phyloP scores from a whole-genome alignment of 2,113 vertebrate genomes.

The Kobus ellipsiprymnus region DNA sequence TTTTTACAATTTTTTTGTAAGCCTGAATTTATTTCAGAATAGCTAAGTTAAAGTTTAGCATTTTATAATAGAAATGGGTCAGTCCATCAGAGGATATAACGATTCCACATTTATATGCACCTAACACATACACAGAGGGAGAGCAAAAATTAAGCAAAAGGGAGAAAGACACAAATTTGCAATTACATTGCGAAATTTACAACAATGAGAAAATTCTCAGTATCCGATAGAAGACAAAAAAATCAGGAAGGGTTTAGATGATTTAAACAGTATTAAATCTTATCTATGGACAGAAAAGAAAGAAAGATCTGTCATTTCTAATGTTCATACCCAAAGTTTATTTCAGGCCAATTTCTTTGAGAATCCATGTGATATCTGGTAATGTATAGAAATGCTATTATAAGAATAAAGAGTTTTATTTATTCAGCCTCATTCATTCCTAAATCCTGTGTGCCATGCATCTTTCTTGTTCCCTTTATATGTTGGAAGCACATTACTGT shows the following conservation, averaged over 20 bases:
- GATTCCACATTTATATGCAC: neutral
- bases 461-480: neutral
- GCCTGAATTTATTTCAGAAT: slow-evolving; percentile 12
- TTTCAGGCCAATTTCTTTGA: neutral
- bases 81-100: neutral
- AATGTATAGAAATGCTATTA: neutral
- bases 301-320: neutral
- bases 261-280: neutral
- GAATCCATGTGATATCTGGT: neutral
- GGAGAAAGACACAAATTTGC: neutral
- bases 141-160: neutral
- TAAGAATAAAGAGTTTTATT: neutral
- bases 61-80: neutral
- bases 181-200: neutral
- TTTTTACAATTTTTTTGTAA: neutral
- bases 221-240: neutral
- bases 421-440: neutral
- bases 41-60: neutral
- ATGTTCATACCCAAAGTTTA: neutral
- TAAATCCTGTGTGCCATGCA: neutral
- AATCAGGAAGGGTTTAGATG: neutral
- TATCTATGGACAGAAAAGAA: neutral
- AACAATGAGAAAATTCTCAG: neutral
- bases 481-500: neutral
- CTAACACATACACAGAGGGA: neutral